Conservation (phyloP, 2,113 vertebrate species). For the Rhinopomastus cyanomelas region DNA sequence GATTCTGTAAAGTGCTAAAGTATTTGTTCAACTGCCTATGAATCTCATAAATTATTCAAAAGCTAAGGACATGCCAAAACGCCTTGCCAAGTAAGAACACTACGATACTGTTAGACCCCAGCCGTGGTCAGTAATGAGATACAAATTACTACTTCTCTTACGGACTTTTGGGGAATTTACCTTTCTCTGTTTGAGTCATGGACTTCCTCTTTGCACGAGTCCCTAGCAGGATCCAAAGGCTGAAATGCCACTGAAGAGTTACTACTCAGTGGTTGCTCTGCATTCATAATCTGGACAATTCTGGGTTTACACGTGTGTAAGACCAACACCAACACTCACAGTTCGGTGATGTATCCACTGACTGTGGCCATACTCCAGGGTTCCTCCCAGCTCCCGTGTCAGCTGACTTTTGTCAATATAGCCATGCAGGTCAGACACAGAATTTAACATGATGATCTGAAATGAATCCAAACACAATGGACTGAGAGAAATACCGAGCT, state of each 20-base stretch:
- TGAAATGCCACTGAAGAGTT: not conserved
- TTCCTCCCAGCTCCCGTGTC: constrained; percentile 89
- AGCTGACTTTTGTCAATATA: constrained; percentile 93
- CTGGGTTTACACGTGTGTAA: rapidly evolving
- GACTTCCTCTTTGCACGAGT: not conserved
- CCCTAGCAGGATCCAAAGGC: not conserved
- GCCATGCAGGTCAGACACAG: constrained; percentile 88
- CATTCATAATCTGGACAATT: not conserved
- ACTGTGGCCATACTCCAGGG: constrained; percentile 88
- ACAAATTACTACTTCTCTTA: not conserved
- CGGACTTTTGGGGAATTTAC: not conserved
- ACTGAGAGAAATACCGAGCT: not conserved
- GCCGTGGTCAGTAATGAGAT: not conserved
- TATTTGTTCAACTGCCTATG: not conserved
- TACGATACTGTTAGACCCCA: no score
- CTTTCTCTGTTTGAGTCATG: not conserved
- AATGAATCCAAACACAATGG: not conserved
- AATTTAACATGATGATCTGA: constrained; percentile 95
- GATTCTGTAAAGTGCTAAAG: not conserved
- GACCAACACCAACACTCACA: constrained; percentile 72
- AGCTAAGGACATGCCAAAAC: not conserved
- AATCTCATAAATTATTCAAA: not conserved
- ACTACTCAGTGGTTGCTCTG: not conserved
- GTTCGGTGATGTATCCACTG: constrained; percentile 96
- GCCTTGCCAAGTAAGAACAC: not conserved